Evolutionary conservation across 1,140 invertebrate species (phyloP).

Genomic region (Papilio glaucus): DNA sequence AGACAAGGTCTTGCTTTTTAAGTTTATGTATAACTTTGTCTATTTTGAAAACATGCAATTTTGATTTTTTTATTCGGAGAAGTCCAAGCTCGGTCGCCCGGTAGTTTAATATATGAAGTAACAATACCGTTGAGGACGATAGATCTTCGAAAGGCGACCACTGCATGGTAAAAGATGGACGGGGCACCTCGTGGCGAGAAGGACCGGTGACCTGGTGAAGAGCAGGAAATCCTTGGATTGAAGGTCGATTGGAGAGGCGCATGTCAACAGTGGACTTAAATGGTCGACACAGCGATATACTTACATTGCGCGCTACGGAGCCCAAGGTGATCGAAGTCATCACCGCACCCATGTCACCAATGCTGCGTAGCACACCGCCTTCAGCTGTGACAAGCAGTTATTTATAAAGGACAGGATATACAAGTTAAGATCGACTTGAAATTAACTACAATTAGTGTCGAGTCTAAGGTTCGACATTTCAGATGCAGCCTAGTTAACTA

Average conservation of each 20-base stretch:
- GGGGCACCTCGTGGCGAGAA: neutral
- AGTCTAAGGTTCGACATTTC: no score
- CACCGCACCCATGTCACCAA: slow-evolving; percentile 95
- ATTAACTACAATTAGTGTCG: no score
- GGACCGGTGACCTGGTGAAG: slow-evolving; percentile 5
- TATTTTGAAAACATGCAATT: no score
- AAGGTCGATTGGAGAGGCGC: no score
- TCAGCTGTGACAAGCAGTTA: slow-evolving; percentile 85
- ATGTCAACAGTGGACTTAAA: no score
- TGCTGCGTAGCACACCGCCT: slow-evolving; percentile 93
- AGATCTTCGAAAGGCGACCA: slow-evolving; percentile 13
- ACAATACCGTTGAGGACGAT: slow-evolving; percentile 6
- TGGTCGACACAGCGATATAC: slow-evolving; percentile 38
- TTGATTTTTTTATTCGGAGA: no score
- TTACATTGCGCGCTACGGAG: slow-evolving; percentile 86
- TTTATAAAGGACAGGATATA: no score
- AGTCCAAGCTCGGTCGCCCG: no score
- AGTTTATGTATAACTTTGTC: no score
- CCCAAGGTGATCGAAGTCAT: slow-evolving; percentile 94
- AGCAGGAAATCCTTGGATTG: neutral
- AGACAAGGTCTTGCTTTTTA: no score
- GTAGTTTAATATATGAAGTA: slow-evolving; percentile 23
- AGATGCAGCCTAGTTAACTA: no score
- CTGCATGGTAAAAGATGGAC: slow-evolving; percentile 16
- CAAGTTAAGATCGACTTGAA: no score